Evolutionary conservation across 2,888 invertebrate genomes (phyloP), one percentile per base, ranked within the genome.

Genomic region (Chalcis sispes): DNA sequence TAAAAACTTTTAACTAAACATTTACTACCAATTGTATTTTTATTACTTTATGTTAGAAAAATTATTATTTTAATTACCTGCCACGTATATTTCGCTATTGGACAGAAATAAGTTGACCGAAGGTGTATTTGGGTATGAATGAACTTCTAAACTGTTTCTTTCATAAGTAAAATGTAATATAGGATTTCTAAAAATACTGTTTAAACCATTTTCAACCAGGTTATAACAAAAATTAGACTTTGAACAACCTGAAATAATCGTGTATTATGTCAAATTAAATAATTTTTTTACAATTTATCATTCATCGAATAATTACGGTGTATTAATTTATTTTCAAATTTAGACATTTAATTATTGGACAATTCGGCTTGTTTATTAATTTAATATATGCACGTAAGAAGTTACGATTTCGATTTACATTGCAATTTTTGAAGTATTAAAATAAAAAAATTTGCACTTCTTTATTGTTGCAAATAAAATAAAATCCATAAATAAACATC

Each of bases 41-140:
- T n/a, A n/a, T n/a, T n/a, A n/a, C n/a, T n/a, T n/a, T n/a, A n/a
- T n/a, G n/a, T n/a, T n/a, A n/a, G n/a, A n/a, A n/a, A n/a, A n/a
- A n/a, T n/a, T n/a, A n/a, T n/a, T n/a, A n/a, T n/a, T n/a, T n/a
- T n/a, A n/a, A n/a, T 18, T 58, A 82, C 81, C 81, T 73, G 27
- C 77, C 23, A 82, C 78, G 40, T 66, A 42, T 7, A 80, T 72
- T n/a, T n/a, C 8, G 36, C 66, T 0, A 78, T 62, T 80, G 72
- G 10, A 79, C 61, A 15, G 79, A 20, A 71, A 66, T 18, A 81
- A 36, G 25, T 80, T 78, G 40, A 80, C 69, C 13, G 73, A 61
- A 13, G 77, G 59, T 29, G 72, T 78, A 15, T 66, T 77, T 8
- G 80, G 73, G 58, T 72, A 76, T 27, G 32, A n/a, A 25, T 69